These are phyloP conservation scores for Ctenicera cuprea DNA, from an alignment of 2,888 invertebrate genomes.

Conservation along the genomic window DNA sequence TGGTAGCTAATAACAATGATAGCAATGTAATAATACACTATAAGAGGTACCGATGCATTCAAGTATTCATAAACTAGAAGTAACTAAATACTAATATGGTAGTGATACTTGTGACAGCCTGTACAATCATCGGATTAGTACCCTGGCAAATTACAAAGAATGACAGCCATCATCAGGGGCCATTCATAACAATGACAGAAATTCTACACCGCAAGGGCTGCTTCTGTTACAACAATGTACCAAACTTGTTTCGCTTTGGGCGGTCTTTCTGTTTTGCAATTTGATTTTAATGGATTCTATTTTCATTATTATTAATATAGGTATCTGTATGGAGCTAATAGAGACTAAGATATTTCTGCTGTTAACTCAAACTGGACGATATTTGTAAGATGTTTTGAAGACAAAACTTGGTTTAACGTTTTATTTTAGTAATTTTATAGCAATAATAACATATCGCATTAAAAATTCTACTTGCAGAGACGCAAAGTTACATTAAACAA, in stretches of 20 bases:
- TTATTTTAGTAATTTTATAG: too few relatives aligned
- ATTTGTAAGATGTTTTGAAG: too few relatives aligned
- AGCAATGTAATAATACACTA: background rate
- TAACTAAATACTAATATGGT: constrained; percentile 46
- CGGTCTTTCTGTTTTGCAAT: constrained; percentile 34
- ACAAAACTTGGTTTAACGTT: too few relatives aligned
- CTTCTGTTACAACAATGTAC: constrained; percentile 47
- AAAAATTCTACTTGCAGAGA: too few relatives aligned
- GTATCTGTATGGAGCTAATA: background rate
- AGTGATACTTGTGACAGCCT: constrained; percentile 51
- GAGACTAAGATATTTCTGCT: too few relatives aligned
- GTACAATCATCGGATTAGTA: constrained; percentile 55
- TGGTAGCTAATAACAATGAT: constrained; percentile 6
- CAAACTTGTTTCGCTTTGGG: constrained; percentile 51
- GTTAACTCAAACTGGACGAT: too few relatives aligned
- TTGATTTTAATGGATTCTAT: constrained; percentile 22
- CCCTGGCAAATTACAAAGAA: constrained; percentile 49
- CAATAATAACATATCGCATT: too few relatives aligned
- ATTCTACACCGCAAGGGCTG: constrained; percentile 48
- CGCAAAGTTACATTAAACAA: too few relatives aligned
- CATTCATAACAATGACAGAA: constrained; percentile 51
- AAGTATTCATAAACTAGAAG: constrained; percentile 28
- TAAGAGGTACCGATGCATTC: constrained; percentile 6
- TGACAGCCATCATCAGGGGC: constrained; percentile 51
- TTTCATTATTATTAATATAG: background rate